Conservation (phyloP, 2,113 vertebrate genomes). For the Merops nubicus region DNA sequence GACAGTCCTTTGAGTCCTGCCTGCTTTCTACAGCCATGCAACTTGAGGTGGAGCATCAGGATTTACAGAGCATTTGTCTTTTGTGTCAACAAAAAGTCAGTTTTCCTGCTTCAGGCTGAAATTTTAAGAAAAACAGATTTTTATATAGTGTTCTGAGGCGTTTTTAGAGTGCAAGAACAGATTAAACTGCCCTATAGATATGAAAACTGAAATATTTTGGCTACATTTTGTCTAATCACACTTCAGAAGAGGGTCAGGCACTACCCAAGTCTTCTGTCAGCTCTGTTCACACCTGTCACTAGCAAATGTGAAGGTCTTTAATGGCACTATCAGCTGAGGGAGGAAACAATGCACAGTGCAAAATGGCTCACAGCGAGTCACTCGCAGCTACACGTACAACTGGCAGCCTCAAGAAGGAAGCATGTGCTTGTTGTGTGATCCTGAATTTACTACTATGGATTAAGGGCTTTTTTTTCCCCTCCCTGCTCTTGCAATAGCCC, state of each 20-base stretch:
- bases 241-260: not conserved
- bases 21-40: not conserved
- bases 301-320: conserved; percentile 24
- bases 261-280: not conserved
- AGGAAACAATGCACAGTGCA: conserved; percentile 1
- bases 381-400: not conserved
- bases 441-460: conserved; percentile 18
- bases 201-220: not conserved
- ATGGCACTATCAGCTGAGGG: not conserved
- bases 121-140: not conserved
- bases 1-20: not conserved
- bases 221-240: not conserved
- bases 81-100: not conserved
- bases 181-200: not conserved
- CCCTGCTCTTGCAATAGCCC: not conserved
- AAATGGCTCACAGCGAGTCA: conserved; percentile 23
- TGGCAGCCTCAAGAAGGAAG: conserved; percentile 6
- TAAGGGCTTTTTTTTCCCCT: not conserved
- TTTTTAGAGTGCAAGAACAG: not conserved
- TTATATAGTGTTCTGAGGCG: not conserved
- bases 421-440: not conserved
- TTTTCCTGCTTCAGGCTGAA: not conserved
- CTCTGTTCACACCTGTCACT: conserved; percentile 12
- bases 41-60: not conserved
- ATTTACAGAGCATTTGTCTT: not conserved